Base-by-base conservation (phyloP, 2,888 invertebrate genomes). In the Calliphora vomitoria region DNA sequence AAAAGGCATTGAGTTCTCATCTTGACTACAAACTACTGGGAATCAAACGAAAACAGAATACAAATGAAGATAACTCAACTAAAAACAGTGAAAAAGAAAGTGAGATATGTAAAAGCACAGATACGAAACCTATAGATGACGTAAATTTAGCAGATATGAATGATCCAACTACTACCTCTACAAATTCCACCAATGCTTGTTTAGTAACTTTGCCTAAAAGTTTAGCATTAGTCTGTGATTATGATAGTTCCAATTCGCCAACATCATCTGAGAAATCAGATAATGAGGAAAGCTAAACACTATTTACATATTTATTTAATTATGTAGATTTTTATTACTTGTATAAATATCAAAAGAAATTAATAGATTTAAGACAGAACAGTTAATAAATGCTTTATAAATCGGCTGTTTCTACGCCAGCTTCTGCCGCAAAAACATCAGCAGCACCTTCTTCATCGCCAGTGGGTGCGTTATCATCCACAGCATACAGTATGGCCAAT, bases 1-100 rank as follows among this genome's bases (percentile, higher is more conserved):
- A 95, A 89, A 95, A 95, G 89, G 94, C 94, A 0, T 90, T 95
- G 0, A 94, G 87, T 69, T 85, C 86, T 1, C 92, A 92, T 50
- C 83, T 94, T 13, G 91, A 91, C 69, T 75, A 90, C 3, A 91
- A 89, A 41, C 92, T 92, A 85, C 88, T 94, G 81, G 94, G 94
- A 6, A 94, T 94, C 1, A 92, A 90, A 69, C 91, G 92, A 5
- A 92, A 90, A 53, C 82, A 4, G n/a, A 71, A 71, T 44, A 20
- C 83, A 64, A 38, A 15, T 4, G 44, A 47, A n/a, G 13, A 31
- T 4, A 6, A 0, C 20, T 15, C 15, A 72, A 78, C 5, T 15
- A 25, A 78, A 58, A 6, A 62, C 2, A 44, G 66, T 13, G 50
- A 35, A n/a, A 15, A 64, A 10, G 35, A 62, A 38, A 66, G 58